These are phyloP conservation scores for Mayetiola destructor DNA, from an alignment of 2,888 invertebrate species.

Conservation along the genomic window DNA sequence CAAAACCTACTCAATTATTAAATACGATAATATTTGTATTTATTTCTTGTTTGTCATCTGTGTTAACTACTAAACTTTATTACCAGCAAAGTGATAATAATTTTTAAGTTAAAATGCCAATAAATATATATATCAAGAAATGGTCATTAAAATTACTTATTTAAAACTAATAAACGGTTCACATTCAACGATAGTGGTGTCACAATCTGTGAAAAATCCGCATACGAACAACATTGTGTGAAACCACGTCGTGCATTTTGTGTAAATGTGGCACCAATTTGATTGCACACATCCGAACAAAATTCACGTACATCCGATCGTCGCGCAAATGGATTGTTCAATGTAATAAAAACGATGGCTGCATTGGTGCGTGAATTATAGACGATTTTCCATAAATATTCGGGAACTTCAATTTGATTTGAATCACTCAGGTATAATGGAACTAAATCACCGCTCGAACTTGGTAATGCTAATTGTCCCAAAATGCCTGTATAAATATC, in stretches of 20 bases:
- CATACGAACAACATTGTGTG: conserved; percentile 23
- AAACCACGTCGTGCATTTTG: conserved; percentile 21
- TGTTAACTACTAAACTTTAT: no score
- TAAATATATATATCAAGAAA: no score
- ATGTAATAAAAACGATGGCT: conserved; percentile 38
- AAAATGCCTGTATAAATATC: conserved; percentile 35
- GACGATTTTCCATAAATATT: conserved; percentile 37
- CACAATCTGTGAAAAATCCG: conserved; percentile 8
- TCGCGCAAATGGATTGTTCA: conserved; percentile 36
- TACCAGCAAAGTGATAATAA: no score
- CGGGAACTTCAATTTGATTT: conserved; percentile 33
- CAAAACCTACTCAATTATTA: no score
- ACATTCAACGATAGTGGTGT: conserved; percentile 2
- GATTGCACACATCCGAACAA: conserved; percentile 23
- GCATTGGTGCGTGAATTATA: conserved; percentile 28
- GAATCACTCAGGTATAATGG: conserved; percentile 24
- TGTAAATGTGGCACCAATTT: not conserved
- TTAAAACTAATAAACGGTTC: conserved; percentile 15
- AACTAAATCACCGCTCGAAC: conserved; percentile 19
- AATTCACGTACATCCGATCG: conserved; percentile 19
- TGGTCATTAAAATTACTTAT: conserved; percentile 4
- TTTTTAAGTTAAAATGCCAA: no score
- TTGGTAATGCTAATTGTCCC: conserved; percentile 32
- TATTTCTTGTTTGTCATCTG: no score
- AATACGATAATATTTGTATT: no score